phyloP scores from a whole-genome alignment of 2,888 invertebrate genomes.

The Cylloceria caligata region DNA sequence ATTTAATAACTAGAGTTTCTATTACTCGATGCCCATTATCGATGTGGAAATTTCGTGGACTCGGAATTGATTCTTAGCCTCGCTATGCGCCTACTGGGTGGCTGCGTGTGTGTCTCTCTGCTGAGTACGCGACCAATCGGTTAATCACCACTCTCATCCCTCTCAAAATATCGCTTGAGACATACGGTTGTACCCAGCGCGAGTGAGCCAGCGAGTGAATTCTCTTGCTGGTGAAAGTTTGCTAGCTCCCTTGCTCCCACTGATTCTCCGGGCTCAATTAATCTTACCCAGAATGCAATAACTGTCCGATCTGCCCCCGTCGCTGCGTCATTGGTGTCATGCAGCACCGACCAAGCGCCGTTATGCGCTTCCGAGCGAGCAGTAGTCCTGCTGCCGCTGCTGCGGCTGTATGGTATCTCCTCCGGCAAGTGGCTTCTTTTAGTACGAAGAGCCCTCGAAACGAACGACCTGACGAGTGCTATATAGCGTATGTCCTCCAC shows the following conservation, averaged over 20 bases:
- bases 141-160: conserved; percentile 82
- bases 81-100: conserved; percentile 20
- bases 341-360: conserved; percentile 58
- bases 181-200: conserved; percentile 67
- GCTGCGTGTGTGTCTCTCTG: conserved; percentile 55
- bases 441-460: conserved; percentile 56
- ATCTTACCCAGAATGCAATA: conserved; percentile 85
- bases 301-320: conserved; percentile 84
- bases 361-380: conserved; percentile 47
- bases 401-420: neutral
- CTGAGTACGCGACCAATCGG: conserved; percentile 77
- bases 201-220: conserved; percentile 57
- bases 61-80: conserved; percentile 68
- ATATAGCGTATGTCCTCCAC: conserved; percentile 10
- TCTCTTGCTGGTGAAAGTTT: conserved; percentile 44
- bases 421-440: neutral
- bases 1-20: conserved; percentile 82
- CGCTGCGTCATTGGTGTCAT: conserved; percentile 79
- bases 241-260: conserved; percentile 32
- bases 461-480: conserved; percentile 51
- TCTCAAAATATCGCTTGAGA: conserved; percentile 73
- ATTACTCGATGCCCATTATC: conserved; percentile 81
- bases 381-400: neutral
- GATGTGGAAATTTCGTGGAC: conserved; percentile 60
- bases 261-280: conserved; percentile 79